Evolutionary conservation across 2,888 invertebrate species (phyloP), one percentile per base, ranked within the genome.

Genomic region (Caenorhabditis auriculariae): DNA sequence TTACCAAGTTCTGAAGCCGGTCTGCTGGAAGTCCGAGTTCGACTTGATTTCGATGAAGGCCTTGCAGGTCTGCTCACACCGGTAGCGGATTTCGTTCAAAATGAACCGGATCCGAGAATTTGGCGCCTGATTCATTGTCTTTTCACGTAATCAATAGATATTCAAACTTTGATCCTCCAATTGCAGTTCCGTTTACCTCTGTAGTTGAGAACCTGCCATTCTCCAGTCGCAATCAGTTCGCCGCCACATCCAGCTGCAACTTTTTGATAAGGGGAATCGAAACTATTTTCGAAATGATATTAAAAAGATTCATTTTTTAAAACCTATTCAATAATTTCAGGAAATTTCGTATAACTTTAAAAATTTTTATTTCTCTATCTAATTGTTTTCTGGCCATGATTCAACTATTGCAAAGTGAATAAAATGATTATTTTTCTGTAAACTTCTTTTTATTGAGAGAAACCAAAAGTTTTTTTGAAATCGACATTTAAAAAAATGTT

Each of bases 1-100:
- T 56, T 26, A 77, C 77, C 79, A 79, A 44, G 65, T 66, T 50
- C 79, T 62, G 54, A 79, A 80, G 7, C 79, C 79, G 29, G 76
- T 76, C 51, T 77, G 77, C 50, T 78, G 78, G 52, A 77, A 77
- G 52, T 79, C 79, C 32, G 67, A 72, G 43, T 75, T 78, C 49
- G 69, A 62, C 58, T 79, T 79, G 17, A 79, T 62, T 48, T 79
- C 79, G 28, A 79, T 71, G 56, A 62, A 79, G 5, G 73, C 69
- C 32, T 74, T 69, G 56, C 79, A 79, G 0, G 77, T 71, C 15
- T 66, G 54, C 7, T 75, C 72, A 56, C 79, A 79, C 15, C 71
- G 70, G 48, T 74, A 80, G 15, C 65, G 56, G 2, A 72, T 67
- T 26, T 69, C 69, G 26, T 69, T 72, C 17, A 80, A 48, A 29